A percentile compares a stretch with the other conserved stretches of the same genome.
These are phyloP conservation scores for Sorex araneus DNA, from an alignment of 2,113 vertebrate genomes.

Conservation along the genomic window DNA sequence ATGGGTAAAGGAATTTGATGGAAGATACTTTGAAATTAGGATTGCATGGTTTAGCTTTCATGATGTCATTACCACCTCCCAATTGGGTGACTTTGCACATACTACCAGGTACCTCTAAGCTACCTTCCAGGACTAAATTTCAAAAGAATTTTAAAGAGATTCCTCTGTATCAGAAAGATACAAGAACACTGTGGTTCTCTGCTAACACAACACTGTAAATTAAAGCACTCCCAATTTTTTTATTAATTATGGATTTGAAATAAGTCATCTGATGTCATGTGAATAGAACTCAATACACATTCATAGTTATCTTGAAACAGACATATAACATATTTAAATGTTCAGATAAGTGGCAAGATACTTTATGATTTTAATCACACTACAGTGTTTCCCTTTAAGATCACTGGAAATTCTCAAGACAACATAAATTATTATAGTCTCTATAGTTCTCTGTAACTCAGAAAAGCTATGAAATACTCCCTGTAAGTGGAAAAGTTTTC, in stretches of 20 bases:
- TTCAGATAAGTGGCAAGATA: background rate
- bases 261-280: slow-evolving; percentile 18
- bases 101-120: background rate
- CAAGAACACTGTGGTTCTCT: background rate
- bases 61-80: background rate
- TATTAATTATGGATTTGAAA: background rate
- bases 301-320: slow-evolving; percentile 28
- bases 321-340: background rate
- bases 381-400: slow-evolving; percentile 21
- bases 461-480: slow-evolving; percentile 7
- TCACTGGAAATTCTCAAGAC: slow-evolving; percentile 1
- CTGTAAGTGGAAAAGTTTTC: background rate
- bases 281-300: background rate
- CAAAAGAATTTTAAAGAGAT: slow-evolving; percentile 19
- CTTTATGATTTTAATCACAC: background rate
- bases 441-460: background rate
- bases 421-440: background rate
- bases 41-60: background rate
- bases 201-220: background rate
- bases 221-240: background rate
- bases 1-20: too few species aligned
- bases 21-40: background rate
- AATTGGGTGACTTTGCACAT: background rate
- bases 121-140: slow-evolving; percentile 32
- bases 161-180: background rate